Conservation (phyloP, 2,888 invertebrate species). For the Drosophila mimica region DNA sequence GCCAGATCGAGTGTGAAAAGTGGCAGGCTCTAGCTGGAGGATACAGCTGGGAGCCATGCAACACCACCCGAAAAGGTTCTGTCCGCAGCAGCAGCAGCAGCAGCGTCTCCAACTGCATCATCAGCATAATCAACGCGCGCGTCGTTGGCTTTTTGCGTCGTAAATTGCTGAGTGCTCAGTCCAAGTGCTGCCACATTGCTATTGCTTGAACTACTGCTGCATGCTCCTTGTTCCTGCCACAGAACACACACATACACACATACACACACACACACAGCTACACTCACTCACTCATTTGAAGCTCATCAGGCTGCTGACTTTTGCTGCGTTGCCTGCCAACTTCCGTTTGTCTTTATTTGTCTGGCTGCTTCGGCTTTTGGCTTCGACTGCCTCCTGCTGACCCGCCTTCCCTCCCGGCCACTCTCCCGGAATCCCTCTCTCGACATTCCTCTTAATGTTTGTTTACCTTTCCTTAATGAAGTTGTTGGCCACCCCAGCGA, state of each 20-base stretch:
- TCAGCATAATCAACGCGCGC: slow-evolving; percentile 80
- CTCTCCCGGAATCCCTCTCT: neutral
- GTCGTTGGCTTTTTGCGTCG: slow-evolving; percentile 76
- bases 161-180: slow-evolving; percentile 78
- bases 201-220: slow-evolving; percentile 6
- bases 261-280: slow-evolving; percentile 3
- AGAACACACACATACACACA: slow-evolving; percentile 17
- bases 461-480: slow-evolving; percentile 79
- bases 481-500: slow-evolving; percentile 68
- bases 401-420: neutral
- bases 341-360: slow-evolving; percentile 80
- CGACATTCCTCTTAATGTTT: slow-evolving; percentile 61
- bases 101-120: slow-evolving; percentile 69
- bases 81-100: slow-evolving; percentile 11
- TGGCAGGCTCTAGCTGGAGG: slow-evolving; percentile 58
- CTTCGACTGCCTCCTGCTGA: slow-evolving; percentile 44
- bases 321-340: slow-evolving; percentile 65
- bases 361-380: slow-evolving; percentile 55
- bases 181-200: slow-evolving; percentile 46
- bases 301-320: slow-evolving; percentile 63
- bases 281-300: slow-evolving; percentile 13
- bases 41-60: neutral
- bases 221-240: slow-evolving; percentile 13
- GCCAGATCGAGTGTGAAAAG: slow-evolving; percentile 78
- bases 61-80: slow-evolving; percentile 29